A percentile compares a stretch with the other conserved stretches of the same genome.
phyloP scores from a whole-genome alignment of 2,888 invertebrate genomes.

The Drosophila maculinotata region DNA sequence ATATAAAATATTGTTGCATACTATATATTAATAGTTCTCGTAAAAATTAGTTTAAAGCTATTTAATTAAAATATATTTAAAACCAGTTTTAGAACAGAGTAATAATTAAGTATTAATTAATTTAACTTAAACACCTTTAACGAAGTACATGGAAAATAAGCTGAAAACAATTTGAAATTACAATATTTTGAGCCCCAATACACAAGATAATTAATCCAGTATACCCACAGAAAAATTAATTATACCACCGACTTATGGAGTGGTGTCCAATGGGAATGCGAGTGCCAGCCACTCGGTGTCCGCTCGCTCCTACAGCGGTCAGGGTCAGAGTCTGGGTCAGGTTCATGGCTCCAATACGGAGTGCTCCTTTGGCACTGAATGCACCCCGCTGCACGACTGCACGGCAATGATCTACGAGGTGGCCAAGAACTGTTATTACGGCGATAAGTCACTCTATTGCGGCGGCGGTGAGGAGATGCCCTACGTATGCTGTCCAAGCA shows the following conservation, averaged over 20 bases:
- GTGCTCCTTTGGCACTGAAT: conserved; percentile 83
- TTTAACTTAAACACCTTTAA: too few relatives aligned
- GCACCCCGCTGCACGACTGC: conserved; percentile 84
- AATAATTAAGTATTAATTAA: too few relatives aligned
- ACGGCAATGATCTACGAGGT: conserved; percentile 84
- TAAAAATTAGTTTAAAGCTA: too few relatives aligned
- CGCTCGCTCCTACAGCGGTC: conserved; percentile 76
- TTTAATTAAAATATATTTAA: too few relatives aligned
- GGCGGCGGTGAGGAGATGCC: conserved; percentile 84
- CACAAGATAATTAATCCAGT: too few relatives aligned
- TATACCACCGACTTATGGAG: conserved; percentile 36
- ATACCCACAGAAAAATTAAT: conserved; percentile 58
- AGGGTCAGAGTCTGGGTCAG: too few relatives aligned
- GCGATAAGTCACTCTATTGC: conserved; percentile 84
- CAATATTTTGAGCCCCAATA: too few relatives aligned
- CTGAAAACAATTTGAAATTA: too few relatives aligned
- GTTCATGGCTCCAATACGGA: conserved; percentile 58
- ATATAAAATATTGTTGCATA: too few relatives aligned
- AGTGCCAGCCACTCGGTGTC: conserved; percentile 58
- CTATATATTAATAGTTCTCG: too few relatives aligned
- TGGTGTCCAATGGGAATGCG: conserved; percentile 14
- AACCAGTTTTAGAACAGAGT: too few relatives aligned
- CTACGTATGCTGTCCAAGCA: conserved; percentile 84
- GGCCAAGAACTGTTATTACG: conserved; percentile 84
- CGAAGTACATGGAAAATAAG: too few relatives aligned